phyloP scores from a whole-genome alignment of 1,140 invertebrate genomes.

The Chironomus striatipennis region DNA sequence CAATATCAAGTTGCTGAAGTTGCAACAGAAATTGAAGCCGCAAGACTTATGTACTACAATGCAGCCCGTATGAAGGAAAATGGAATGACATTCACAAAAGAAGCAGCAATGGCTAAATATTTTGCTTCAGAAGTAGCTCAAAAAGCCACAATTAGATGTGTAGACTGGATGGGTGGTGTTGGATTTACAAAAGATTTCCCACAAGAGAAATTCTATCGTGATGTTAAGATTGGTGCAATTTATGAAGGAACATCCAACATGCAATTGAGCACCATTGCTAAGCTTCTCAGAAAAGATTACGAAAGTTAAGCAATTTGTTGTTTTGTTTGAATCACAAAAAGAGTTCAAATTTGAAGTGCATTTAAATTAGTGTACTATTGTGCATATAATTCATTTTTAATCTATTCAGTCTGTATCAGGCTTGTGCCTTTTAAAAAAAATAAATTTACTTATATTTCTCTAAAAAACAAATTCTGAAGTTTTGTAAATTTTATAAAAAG shows the following conservation, averaged over 20 bases:
- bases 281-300: constrained; percentile 37
- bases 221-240: constrained; percentile 92
- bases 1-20: constrained; percentile 90
- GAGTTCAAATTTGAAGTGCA: not conserved
- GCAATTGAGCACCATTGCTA: constrained; percentile 93
- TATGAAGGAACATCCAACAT: constrained; percentile 98
- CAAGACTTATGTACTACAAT: constrained; percentile 86
- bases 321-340: constrained; percentile 1
- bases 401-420: constrained; percentile 10
- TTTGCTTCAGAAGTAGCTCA: constrained; percentile 83
- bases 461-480: no score
- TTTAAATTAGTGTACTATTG: not conserved
- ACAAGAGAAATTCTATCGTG: constrained; percentile 93
- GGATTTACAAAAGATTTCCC: constrained; percentile 94
- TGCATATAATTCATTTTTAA: not conserved
- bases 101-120: constrained; percentile 93
- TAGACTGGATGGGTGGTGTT: constrained; percentile 97
- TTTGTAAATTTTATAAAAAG: no score
- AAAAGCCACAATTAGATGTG: constrained; percentile 76
- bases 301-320: not conserved
- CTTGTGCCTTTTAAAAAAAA: not conserved
- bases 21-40: constrained; percentile 80
- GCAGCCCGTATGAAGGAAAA: constrained; percentile 82
- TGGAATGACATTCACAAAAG: constrained; percentile 73
- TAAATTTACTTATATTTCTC: no score